A percentile compares a stretch with the other conserved stretches of the same genome.
Conservation (phyloP, 2,797 vertebrate genomes). For the Neosilurus mollespiculum region DNA sequence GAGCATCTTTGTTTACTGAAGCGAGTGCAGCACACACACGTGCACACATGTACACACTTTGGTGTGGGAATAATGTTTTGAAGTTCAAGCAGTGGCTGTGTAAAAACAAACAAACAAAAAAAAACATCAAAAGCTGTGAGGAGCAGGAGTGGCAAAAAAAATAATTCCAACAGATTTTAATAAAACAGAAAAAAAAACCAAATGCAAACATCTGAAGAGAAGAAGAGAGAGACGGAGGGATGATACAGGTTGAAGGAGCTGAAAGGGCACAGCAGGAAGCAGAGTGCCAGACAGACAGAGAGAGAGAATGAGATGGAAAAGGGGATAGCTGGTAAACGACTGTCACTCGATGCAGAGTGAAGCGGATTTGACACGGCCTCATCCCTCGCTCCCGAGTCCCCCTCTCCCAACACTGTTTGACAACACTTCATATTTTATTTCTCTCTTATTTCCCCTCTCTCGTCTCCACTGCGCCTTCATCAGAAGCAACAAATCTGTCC, state of each 20-base stretch:
- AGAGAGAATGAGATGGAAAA: slow-evolving; percentile 56
- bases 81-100: slow-evolving; percentile 44
- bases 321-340: slow-evolving; percentile 70
- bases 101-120: no score
- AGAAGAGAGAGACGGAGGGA: slow-evolving; percentile 28
- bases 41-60: slow-evolving; percentile 22
- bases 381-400: slow-evolving; percentile 50
- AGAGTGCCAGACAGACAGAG: neutral
- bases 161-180: slow-evolving; percentile 46
- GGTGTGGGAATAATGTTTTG: slow-evolving; percentile 61
- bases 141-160: slow-evolving; percentile 15
- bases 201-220: slow-evolving; percentile 6
- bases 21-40: slow-evolving; percentile 19
- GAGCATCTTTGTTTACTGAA: slow-evolving; percentile 37
- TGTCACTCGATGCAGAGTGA: slow-evolving; percentile 68
- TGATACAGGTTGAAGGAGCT: slow-evolving; percentile 16
- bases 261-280: neutral
- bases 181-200: slow-evolving; percentile 27
- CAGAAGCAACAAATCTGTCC: slow-evolving; percentile 66
- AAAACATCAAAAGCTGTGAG: slow-evolving; percentile 47
- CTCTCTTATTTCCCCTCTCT: slow-evolving; percentile 46
- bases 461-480: slow-evolving; percentile 24
- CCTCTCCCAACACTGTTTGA: slow-evolving; percentile 62
- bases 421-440: slow-evolving; percentile 61
- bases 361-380: slow-evolving; percentile 70